Base-by-base conservation (phyloP, 2,113 vertebrate genomes). In the Egretta garzetta region DNA sequence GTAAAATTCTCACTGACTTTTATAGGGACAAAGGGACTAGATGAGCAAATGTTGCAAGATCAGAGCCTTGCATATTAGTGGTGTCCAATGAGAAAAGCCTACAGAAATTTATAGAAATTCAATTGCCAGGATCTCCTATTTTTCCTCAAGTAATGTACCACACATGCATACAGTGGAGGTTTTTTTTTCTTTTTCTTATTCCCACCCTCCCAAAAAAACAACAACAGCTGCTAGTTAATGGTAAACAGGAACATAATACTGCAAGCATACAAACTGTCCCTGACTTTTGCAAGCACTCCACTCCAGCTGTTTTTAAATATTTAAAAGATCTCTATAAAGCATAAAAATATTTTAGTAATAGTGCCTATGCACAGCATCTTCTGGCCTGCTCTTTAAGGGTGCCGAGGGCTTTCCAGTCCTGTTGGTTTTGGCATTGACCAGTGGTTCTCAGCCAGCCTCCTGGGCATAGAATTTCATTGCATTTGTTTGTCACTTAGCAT, bases 181-280 rank as follows among this genome's bases (percentile, higher is more conserved):
- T 53, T 9, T 35, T 32, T 39, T 62, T 67, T 7, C 5, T 47
- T 56, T 43, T 73, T 16, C 30, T 80, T 43, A 59, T 83, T 81
- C 66, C 53, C 62, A 86, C 12, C 24, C 62, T 72, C 47, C 35
- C 23, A 7, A 13, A 76, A 86, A 88, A 73, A 45, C 72, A 87
- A 14, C 59, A 93, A 60, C 93, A 96, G 96, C 93, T 96, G 92
- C 41, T 87, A 52, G 72, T 89, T 94, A 97, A 95, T 80, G 58
- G 64, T 79, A 86, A 97, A 82, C 59, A 87, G 74, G 45, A 95
- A 90, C 72, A 73, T 74, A 88, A 89, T 27, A 71, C 66, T 43
- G 10, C 50, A 70, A 58, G 52, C 56, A 88, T 2, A 91, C 14
- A 86, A 90, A 90, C 52, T 41, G 71, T 43, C 53, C 82, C 56